Percentiles rank a stretch among this genome's conserved stretches.
Evolutionary conservation across 2,888 invertebrate species (phyloP).

Genomic region (Phasia obesa): DNA sequence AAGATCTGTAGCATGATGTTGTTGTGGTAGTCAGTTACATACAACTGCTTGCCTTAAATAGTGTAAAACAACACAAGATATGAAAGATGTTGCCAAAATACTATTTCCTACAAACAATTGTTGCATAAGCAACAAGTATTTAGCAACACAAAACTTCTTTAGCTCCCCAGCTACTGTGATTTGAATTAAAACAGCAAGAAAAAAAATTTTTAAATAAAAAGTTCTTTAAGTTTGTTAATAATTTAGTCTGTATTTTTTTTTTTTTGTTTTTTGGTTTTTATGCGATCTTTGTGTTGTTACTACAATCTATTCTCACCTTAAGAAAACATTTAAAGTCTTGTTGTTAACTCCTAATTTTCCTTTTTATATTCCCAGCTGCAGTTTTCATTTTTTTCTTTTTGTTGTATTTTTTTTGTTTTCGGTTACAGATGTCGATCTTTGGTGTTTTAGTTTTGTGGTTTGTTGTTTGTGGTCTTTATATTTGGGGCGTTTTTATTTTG

Average conservation of each 20-base stretch:
- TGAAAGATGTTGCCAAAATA: constrained; percentile 26
- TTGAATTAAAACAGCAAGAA: constrained; percentile 26
- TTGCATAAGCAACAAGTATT: constrained; percentile 30
- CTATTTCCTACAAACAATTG: constrained; percentile 20
- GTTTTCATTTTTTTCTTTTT: constrained; percentile 18
- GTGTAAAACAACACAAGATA: constrained; percentile 26
- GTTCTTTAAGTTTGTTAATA: constrained; percentile 50
- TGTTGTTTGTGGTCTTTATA: constrained; percentile 75
- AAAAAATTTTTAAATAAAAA: constrained; percentile 18
- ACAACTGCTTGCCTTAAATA: constrained; percentile 23
- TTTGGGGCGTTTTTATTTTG: constrained; percentile 74
- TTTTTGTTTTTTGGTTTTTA: constrained; percentile 12
- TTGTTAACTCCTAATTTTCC: constrained; percentile 53
- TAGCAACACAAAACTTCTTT: constrained; percentile 42
- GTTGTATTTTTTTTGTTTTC: constrained; percentile 7
- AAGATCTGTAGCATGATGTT: constrained; percentile 54
- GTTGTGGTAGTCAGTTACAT: constrained; percentile 18
- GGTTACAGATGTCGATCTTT: constrained; percentile 62
- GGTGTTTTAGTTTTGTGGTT: constrained; percentile 48
- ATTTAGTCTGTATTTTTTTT: constrained; percentile 26
- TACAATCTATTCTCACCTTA: constrained; percentile 69
- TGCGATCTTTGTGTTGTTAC: constrained; percentile 31
- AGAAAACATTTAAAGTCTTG: constrained; percentile 44
- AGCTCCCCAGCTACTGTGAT: constrained; percentile 60
- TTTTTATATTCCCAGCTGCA: constrained; percentile 71